Evolutionary conservation across 2,888 invertebrate genomes (phyloP), one percentile per base, ranked within the genome.

Genomic region (Vanessa cardui): DNA sequence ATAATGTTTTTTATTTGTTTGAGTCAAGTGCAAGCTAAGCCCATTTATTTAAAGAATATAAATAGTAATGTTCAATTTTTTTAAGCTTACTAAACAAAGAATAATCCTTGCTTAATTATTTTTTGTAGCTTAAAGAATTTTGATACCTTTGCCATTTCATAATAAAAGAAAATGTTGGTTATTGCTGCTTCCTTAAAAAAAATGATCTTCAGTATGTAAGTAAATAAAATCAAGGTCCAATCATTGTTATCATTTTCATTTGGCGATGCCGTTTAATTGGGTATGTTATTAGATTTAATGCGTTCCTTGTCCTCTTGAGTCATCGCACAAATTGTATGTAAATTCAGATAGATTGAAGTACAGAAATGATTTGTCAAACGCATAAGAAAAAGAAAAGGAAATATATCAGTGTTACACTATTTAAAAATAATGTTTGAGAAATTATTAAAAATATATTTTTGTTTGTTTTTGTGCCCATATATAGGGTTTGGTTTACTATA

Each of bases 271-370:
- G 6, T 64, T 58, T 58, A 50, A 64, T 64, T 64, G 58, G 63
- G 8, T 54, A 47, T 46, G 63, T 56, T 46, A 46, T 63, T 46
- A 47, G 47, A 64, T 64, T 60, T 60, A 60, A 66, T 54, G 65
- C 59, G 66, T 66, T 61, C 54, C 60, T 66, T 66, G 66, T 61
- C 61, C 66, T 46, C 21, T 49, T 39, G 54, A 56, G 21, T 56
- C 54, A 39, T 15, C 47, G 52, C 21, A 21, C 6, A 56, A 61
- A 66, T 56, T 58, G 56, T 60, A 61, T 56, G 46, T 66, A 61
- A 61, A 66, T 66, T 64, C 49, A 20, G 18, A 18, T 46, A 46
- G 46, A 12, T 46, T 46, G 46, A 46, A n/a, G 16, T n/a, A n/a
- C 46, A n/a, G n/a, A 6, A 16, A 16, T 46, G 46, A 45, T 54